A percentile compares a stretch with the other conserved stretches of the same genome.
phyloP scores from a whole-genome alignment of 1,140 invertebrate species.

The Camponotus floridanus region DNA sequence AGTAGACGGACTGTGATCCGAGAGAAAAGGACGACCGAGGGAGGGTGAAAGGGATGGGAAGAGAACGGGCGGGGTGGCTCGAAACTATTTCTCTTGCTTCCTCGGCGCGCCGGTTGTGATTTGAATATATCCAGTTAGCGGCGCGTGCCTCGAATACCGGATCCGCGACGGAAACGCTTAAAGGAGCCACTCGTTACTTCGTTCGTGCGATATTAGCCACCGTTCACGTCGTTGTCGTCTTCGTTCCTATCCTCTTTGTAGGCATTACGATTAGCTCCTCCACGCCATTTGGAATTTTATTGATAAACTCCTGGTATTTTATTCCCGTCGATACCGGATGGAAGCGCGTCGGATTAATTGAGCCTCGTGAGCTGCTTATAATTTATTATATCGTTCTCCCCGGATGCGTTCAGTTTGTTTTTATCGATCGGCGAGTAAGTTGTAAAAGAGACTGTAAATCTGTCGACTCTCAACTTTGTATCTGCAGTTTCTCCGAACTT shows the following conservation, averaged over 20 bases:
- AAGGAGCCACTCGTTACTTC: conserved; percentile 81
- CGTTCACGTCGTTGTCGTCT: conserved; percentile 46
- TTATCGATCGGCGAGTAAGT: background rate
- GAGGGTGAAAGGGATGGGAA: conserved; percentile 40
- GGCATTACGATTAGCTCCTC: conserved; percentile 33
- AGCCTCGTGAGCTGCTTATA: conserved; percentile 33
- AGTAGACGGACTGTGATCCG: conserved; percentile 74
- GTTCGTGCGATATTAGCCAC: conserved; percentile 73
- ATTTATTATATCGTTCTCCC: conserved; percentile 2
- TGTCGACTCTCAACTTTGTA: conserved; percentile 3
- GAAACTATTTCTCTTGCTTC: conserved; percentile 84
- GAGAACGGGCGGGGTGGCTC: conserved; percentile 52
- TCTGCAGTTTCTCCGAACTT: background rate
- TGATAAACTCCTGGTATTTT: conserved; percentile 36
- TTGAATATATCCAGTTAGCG: conserved; percentile 86
- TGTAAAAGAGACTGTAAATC: background rate
- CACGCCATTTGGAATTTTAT: conserved; percentile 46
- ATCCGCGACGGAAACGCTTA: conserved; percentile 76
- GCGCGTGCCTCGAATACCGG: conserved; percentile 82
- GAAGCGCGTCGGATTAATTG: conserved; percentile 26
- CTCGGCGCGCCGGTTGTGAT: conserved; percentile 80
- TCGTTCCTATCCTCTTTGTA: background rate
- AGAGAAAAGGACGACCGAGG: conserved; percentile 69
- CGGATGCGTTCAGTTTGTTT: background rate
- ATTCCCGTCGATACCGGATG: conserved; percentile 21